These are phyloP conservation scores for Reinhardtius hippoglossoides DNA, from an alignment of 2,113 vertebrate species.

Conservation along the genomic window DNA sequence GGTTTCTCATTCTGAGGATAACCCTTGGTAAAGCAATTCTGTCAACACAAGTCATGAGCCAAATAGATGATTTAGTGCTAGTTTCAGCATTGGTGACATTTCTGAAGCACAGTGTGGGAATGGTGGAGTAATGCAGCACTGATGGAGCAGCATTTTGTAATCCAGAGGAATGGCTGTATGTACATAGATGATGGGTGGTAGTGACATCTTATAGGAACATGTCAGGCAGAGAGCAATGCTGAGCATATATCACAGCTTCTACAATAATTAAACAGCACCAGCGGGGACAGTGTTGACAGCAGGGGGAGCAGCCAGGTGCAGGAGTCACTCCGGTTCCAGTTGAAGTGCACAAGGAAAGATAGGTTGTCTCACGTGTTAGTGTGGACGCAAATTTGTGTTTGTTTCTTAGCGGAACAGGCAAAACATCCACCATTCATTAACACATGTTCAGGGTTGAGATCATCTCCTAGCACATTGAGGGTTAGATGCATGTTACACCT, in stretches of 20 bases:
- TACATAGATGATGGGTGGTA: neutral
- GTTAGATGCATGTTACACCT: conserved; percentile 2
- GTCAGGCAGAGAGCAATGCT: conserved; percentile 48
- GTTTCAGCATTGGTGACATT: neutral
- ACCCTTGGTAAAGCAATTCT: conserved; percentile 2
- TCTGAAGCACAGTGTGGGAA: conserved; percentile 7
- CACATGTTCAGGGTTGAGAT: neutral
- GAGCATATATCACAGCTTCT: conserved; percentile 60
- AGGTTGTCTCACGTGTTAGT: conserved; percentile 1
- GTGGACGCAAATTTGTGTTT: neutral
- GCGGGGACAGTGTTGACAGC: conserved; percentile 51
- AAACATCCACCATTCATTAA: conserved; percentile 10
- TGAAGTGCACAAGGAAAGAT: conserved; percentile 24
- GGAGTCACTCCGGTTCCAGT: conserved; percentile 50
- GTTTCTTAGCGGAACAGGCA: neutral
- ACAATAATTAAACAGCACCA: conserved; percentile 62
- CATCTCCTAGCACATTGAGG: neutral
- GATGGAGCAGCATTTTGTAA: neutral
- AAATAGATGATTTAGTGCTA: neutral
- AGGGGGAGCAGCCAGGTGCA: conserved; percentile 37
- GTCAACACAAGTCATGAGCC: neutral
- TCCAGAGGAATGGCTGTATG: neutral
- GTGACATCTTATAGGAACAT: conserved; percentile 38
- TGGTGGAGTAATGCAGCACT: neutral
- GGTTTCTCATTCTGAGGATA: neutral